Evolutionary conservation across 2,888 invertebrate genomes (phyloP), one percentile per base, ranked within the genome.

Genomic region (Dendrolimus pini): DNA sequence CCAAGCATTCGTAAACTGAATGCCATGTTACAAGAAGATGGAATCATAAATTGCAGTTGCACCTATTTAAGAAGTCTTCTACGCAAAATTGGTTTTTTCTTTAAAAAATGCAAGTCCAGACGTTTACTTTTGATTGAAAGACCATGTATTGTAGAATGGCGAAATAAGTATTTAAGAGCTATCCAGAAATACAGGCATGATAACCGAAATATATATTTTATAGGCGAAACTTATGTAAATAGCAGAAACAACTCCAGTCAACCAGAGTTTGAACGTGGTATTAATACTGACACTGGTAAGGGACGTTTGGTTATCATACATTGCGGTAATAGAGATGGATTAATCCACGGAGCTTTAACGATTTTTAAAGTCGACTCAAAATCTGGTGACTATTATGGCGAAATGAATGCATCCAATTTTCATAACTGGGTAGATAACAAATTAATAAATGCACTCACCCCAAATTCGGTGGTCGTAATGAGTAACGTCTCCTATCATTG

Each of bases 401-500:
- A 54, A 2, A 12, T 54, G 41, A 54, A 41, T 41, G 12, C 30
- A 30, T 6, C 54, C 13, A 41, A 54, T 14, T 55, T 59, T 55
- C 55, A 59, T 42, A 57, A 57, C 47, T 59, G 59, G 53, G 55
- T 59, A 8, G 55, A 57, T 53, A 47, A 42, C 41, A 57, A 57
- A 47, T 55, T 57, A 54, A 59, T 54, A 58, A 52, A 60, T 58
- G 53, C 52, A 55, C 47, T 56, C 54, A 53, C 54, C 13, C 60
- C 58, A 18, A 57, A 58, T 41, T 61, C 56, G 41, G 55, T 60
- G 2, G 55, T 60, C 10, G 58, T 60, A 7, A 60, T 60, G 58
- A 55, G 55, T 42, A 60, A 60, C 47, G 59, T 58, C 9, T 55
- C 60, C 14, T 61, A 62, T 54, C 64, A 65, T 54, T 60, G 60